Evolutionary conservation across 2,888 invertebrate genomes (phyloP), one percentile per base, ranked within the genome.

Genomic region (Harpagoxenus sublaevis): DNA sequence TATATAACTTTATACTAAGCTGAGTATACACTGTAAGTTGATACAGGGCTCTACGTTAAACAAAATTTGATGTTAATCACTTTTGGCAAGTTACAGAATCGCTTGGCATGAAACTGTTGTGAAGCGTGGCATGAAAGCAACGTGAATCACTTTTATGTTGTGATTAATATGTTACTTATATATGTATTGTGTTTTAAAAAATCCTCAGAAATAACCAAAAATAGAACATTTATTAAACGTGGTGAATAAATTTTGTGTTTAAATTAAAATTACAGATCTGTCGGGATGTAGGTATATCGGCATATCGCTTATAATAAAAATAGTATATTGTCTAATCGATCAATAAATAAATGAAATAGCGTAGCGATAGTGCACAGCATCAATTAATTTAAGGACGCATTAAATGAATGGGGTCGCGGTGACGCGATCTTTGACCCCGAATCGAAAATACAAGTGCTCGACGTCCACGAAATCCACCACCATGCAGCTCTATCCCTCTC

Each of bases 381-480:
- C 18, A 39, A 48, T 48, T 73, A 48, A 81, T 60, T 48, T 39
- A 73, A 81, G 45, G 18, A 18, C 23, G 55, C 28, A 57, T 65
- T 42, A 73, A 74, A 86, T 51, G 63, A 74, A 73, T 42, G 84
- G 60, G 35, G 75, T 87, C 81, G 48, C 48, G 57, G 45, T 62
- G 70, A 82, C 73, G 60, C 81, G 87, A 84, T 85, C 87, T 83
- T 81, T 66, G 85, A 79, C 78, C 87, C 83, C 79, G 63, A 74
- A 85, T 82, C 79, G 83, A 85, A 85, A 86, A 87, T 85, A 87
- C 87, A 75, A 86, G 83, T 55, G 68, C 53, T 68, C 73, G 68
- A 77, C 84, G 71, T 82, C 62, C 77, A 77, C 66, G 55, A 78
- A 68, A 86, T 84, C 75, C 87, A 84, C 68, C 74, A 42, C 63